Conservation (phyloP, 2,113 vertebrate genomes). For the Sturnus vulgaris region DNA sequence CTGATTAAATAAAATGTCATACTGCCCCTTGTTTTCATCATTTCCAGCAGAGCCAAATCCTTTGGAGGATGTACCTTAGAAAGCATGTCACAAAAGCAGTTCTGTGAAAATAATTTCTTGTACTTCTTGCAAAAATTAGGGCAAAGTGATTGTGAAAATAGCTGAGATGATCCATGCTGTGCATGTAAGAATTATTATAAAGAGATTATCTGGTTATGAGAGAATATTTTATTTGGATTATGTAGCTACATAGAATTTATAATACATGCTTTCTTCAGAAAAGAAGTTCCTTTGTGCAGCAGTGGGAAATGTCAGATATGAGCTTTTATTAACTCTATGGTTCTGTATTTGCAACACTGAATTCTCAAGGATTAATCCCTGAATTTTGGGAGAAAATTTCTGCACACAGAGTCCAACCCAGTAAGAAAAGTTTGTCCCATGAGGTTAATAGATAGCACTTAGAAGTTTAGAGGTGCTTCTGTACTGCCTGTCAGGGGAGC, state of each 20-base stretch:
- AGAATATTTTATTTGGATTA: slow-evolving; percentile 19
- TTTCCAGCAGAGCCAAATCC: not conserved
- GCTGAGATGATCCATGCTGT: slow-evolving; percentile 5
- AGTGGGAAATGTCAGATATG: not conserved
- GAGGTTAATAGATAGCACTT: not conserved
- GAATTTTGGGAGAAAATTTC: not conserved
- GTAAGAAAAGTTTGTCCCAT: not conserved
- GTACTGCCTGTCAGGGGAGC: not conserved
- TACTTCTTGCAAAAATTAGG: not conserved
- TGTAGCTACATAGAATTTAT: not conserved
- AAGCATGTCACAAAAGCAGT: not conserved
- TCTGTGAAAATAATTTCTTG: not conserved
- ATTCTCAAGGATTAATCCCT: not conserved
- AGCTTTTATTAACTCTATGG: not conserved
- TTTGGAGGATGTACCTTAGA: not conserved
- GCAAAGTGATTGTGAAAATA: slow-evolving; percentile 5
- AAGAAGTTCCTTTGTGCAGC: not conserved
- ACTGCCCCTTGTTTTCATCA: not conserved
- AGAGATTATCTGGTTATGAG: slow-evolving; percentile 2
- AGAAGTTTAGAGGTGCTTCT: not conserved
- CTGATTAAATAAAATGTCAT: not conserved
- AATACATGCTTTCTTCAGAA: not conserved
- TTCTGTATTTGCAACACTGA: not conserved
- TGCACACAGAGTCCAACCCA: not conserved
- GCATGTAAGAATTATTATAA: slow-evolving; percentile 18